Conservation (phyloP, 53 echinoderm and acorn worm species). For the Astropecten irregularis region DNA sequence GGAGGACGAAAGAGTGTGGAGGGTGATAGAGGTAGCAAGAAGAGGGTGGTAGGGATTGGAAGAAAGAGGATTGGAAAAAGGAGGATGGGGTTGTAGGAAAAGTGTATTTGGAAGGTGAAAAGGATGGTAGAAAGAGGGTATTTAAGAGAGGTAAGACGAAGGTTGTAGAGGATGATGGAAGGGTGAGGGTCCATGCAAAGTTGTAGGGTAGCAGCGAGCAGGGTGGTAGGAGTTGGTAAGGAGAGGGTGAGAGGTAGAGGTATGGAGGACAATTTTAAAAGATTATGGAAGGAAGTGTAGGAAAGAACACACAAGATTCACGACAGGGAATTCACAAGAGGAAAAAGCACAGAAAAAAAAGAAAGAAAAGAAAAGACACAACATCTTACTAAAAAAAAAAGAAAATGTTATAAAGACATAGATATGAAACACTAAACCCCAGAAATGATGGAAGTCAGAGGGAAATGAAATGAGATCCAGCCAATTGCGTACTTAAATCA, state of each 20-base stretch:
- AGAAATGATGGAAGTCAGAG: background rate
- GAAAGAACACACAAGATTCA: no score
- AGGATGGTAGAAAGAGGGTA: background rate
- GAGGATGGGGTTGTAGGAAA: background rate
- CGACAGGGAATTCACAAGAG: no score
- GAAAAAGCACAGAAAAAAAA: background rate
- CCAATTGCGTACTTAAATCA: background rate
- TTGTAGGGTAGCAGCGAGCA: no score
- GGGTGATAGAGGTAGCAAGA: background rate
- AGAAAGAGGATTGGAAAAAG: background rate
- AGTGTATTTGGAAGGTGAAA: background rate
- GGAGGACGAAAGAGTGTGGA: background rate
- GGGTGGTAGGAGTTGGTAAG: background rate
- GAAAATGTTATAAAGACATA: background rate
- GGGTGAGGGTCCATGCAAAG: background rate
- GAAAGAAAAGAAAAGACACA: background rate
- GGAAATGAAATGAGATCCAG: background rate
- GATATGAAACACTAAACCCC: background rate
- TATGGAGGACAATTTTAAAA: background rate
- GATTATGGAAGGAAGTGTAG: no score
- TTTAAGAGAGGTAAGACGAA: background rate
- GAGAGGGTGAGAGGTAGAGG: background rate
- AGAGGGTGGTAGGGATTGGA: background rate
- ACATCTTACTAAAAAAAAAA: background rate
- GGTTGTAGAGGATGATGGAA: background rate